Evolutionary conservation across 2,888 invertebrate species (phyloP).

Genomic region (Aspidiotus destructor): DNA sequence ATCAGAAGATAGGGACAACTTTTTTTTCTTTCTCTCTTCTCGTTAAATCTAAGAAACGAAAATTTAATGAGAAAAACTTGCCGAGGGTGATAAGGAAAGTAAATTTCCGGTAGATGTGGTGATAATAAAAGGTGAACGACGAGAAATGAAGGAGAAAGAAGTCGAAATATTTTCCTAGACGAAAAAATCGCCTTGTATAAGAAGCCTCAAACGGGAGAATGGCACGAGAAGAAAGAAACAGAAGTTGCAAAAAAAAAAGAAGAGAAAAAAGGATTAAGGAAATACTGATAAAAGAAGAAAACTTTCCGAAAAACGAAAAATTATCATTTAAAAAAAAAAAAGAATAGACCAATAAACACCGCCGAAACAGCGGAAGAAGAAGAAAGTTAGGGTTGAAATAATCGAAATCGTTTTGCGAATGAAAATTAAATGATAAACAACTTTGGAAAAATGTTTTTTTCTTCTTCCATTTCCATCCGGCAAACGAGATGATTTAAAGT

Average conservation of each 20-base stretch:
- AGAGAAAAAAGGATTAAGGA: slow-evolving; percentile 28
- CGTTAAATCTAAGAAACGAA: slow-evolving; percentile 32
- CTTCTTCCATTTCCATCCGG: neutral
- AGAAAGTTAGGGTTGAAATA: neutral
- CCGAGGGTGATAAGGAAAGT: slow-evolving; percentile 31
- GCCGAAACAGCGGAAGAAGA: neutral
- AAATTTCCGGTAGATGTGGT: slow-evolving; percentile 32
- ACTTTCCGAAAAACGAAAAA: slow-evolving; percentile 21
- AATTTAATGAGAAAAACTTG: slow-evolving; percentile 34
- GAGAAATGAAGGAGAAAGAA: slow-evolving; percentile 6
- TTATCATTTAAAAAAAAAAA: slow-evolving; percentile 20
- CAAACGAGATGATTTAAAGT: slow-evolving; percentile 2
- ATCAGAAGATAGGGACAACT: too few species aligned
- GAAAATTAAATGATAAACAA: slow-evolving; percentile 31
- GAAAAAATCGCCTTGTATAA: neutral
- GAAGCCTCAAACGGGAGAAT: neutral
- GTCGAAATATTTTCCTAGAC: neutral
- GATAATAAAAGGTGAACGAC: slow-evolving; percentile 18
- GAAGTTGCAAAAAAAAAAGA: slow-evolving; percentile 29
- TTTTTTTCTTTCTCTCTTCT: slow-evolving; percentile 12
- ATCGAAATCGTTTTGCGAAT: slow-evolving; percentile 14
- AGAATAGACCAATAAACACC: neutral
- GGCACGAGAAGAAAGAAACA: slow-evolving; percentile 21
- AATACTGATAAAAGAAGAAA: slow-evolving; percentile 25
- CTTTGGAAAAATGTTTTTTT: slow-evolving; percentile 11